A percentile compares a stretch with the other conserved stretches of the same genome.
Conservation (phyloP, 2,113 vertebrate species). For the Plecturocebus donacophilus region DNA sequence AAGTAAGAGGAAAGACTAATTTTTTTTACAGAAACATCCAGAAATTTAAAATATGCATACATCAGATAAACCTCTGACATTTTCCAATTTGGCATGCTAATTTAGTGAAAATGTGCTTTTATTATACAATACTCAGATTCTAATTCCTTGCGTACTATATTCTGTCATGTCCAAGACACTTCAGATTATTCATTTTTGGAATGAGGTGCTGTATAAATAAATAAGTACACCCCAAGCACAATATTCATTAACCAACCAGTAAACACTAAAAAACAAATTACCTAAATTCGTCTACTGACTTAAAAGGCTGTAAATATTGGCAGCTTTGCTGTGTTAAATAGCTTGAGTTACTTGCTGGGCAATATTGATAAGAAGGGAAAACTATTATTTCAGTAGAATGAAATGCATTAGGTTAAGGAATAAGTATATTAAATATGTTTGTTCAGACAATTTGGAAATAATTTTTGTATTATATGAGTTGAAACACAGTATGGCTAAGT, state of each 20-base stretch:
- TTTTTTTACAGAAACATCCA: background rate
- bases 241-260: conserved; percentile 50
- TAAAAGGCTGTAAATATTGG: conserved; percentile 61
- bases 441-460: background rate
- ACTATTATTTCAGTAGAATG: background rate
- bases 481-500: background rate
- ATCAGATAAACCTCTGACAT: background rate
- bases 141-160: conserved; percentile 12
- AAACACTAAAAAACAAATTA: conserved; percentile 61
- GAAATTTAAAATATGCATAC: background rate
- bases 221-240: conserved; percentile 13
- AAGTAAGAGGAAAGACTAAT: background rate
- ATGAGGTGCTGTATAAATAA: background rate
- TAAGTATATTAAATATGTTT: conserved; percentile 11
- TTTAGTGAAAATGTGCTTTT: background rate
- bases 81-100: background rate
- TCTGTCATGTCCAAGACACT: background rate
- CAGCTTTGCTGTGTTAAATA: conserved; percentile 54
- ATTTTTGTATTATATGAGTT: background rate
- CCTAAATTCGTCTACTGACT: conserved; percentile 47
- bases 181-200: conserved; percentile 41
- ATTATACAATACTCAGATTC: background rate
- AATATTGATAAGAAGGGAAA: conserved; percentile 63
- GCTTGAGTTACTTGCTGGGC: conserved; percentile 46
- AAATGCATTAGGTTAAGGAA: conserved; percentile 21